These are phyloP conservation scores for Rhagophthalmus giganteus DNA, from an alignment of 2,888 invertebrate genomes.

Conservation along the genomic window DNA sequence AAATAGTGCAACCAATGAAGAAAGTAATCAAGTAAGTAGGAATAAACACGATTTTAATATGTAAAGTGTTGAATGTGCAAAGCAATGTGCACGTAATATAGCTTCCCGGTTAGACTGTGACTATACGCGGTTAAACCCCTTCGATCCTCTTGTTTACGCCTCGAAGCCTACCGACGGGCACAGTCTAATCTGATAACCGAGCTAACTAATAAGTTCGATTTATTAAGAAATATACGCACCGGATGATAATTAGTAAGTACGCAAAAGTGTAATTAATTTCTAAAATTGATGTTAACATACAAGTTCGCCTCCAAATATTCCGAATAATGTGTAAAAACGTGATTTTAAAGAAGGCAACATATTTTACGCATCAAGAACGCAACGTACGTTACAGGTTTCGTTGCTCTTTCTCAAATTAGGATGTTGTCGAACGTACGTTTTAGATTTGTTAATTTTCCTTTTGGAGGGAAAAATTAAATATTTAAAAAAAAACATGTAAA, in stretches of 20 bases:
- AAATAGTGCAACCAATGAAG: slow-evolving; percentile 52
- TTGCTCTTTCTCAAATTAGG: slow-evolving; percentile 23
- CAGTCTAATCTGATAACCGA: slow-evolving; percentile 42
- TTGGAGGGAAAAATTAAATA: slow-evolving; percentile 54
- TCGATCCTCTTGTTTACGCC: slow-evolving; percentile 15
- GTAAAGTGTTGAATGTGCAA: slow-evolving; percentile 15
- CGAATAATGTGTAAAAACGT: slow-evolving; percentile 21
- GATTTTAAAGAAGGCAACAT: slow-evolving; percentile 18
- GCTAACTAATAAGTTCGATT: slow-evolving; percentile 11
- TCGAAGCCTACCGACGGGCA: slow-evolving; percentile 32
- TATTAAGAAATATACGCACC: slow-evolving; percentile 5
- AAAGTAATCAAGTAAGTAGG: slow-evolving; percentile 51
- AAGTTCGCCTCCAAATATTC: too few relatives aligned
- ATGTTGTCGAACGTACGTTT: slow-evolving; percentile 31
- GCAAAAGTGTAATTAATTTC: background rate
- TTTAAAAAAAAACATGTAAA: slow-evolving; percentile 17
- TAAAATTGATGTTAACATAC: too few relatives aligned
- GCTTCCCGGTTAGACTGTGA: slow-evolving; percentile 50
- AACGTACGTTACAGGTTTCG: slow-evolving; percentile 30
- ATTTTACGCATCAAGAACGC: slow-evolving; percentile 21
- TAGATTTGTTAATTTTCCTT: slow-evolving; percentile 40
- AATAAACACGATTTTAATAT: slow-evolving; percentile 28
- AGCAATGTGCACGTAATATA: slow-evolving; percentile 55
- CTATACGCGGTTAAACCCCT: slow-evolving; percentile 41
- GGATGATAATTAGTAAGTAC: background rate